Base-by-base conservation (phyloP, 2,113 vertebrate genomes). In the Pygoscelis adeliae region DNA sequence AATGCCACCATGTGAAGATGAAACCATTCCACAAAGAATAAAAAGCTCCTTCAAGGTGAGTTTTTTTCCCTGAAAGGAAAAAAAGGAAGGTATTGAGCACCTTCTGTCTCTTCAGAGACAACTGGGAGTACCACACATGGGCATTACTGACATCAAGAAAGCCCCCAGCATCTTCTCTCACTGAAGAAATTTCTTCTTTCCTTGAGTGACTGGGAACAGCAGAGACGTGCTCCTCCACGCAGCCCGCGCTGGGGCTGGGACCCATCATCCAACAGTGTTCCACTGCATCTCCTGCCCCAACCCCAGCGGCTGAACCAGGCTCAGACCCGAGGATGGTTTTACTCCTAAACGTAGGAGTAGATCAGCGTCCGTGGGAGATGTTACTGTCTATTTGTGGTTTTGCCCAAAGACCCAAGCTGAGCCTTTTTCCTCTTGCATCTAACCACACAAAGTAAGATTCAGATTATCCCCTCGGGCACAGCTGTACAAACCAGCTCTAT, bases 401-500 rank as follows among this genome's bases (percentile, higher is more conserved):
- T 74, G 42, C 59, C 40, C 9, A 3, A 74, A 84, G 55, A 95
- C 86, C 23, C 16, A 55, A 79, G 42, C 3, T 8, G 22, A 89
- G 47, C 13, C 15, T 81, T 52, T 42, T 94, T 42, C 66, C 89
- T 79, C 21, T 65, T 53, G 50, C 2, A 8, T 40, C 40, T 34
- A 86, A 81, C 55, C 46, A 42, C 25, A 21, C 42, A 58, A 58
- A 55, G 30, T 36, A 44, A 81, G 67, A 76, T 52, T 88, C 69
- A 59, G 10, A 52, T 89, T 70, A 83, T 38, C 50, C 58, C 71
- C 49, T 44, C 0, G 0, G 46, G 63, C 44, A 59, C 90, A 95
- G 92, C 79, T 91, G 90, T 40, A 78, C 72, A 93, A 93, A 90
- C 38, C 86, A 95, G 55, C 78, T 87, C 76, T 62, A 29, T 66